phyloP scores from a whole-genome alignment of 2,888 invertebrate species.

The Neoscelio sp. region DNA sequence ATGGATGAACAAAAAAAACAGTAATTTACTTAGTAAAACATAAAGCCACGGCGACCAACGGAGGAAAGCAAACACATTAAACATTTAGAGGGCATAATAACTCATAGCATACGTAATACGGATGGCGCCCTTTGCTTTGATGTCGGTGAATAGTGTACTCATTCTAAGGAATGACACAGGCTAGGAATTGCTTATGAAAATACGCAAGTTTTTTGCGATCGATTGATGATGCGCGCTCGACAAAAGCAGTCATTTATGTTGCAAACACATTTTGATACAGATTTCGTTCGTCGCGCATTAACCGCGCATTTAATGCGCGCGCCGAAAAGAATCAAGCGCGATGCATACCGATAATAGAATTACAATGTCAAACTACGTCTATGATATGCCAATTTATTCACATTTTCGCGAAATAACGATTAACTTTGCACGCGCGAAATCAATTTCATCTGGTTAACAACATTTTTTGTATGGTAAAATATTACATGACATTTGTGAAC shows the following conservation, averaged over 20 bases:
- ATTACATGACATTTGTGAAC: constrained; percentile 15
- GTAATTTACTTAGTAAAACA: constrained; percentile 83
- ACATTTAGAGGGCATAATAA: constrained; percentile 83
- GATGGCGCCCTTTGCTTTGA: constrained; percentile 81
- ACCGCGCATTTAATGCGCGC: constrained; percentile 18
- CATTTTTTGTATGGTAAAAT: too few relatives aligned
- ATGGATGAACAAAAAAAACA: constrained; percentile 78
- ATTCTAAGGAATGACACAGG: constrained; percentile 79
- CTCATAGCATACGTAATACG: constrained; percentile 82
- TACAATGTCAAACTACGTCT: constrained; percentile 6
- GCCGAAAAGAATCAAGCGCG: constrained; percentile 34
- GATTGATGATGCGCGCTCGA: constrained; percentile 64
- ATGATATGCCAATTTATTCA: constrained; percentile 13
- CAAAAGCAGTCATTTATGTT: constrained; percentile 62
- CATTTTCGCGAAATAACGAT: neutral
- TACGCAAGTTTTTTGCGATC: constrained; percentile 67
- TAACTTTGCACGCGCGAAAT: constrained; percentile 2
- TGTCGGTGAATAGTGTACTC: constrained; percentile 82
- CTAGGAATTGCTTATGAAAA: constrained; percentile 69
- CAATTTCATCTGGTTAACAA: constrained; percentile 11
- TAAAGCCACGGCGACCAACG: constrained; percentile 81
- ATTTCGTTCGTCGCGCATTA: constrained; percentile 29
- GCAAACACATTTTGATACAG: constrained; percentile 61
- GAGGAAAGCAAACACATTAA: constrained; percentile 83
- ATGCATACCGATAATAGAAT: constrained; percentile 23